These are phyloP conservation scores for Takifugu ocellatus DNA, from an alignment of 2,797 vertebrate genomes.

Conservation along the genomic window DNA sequence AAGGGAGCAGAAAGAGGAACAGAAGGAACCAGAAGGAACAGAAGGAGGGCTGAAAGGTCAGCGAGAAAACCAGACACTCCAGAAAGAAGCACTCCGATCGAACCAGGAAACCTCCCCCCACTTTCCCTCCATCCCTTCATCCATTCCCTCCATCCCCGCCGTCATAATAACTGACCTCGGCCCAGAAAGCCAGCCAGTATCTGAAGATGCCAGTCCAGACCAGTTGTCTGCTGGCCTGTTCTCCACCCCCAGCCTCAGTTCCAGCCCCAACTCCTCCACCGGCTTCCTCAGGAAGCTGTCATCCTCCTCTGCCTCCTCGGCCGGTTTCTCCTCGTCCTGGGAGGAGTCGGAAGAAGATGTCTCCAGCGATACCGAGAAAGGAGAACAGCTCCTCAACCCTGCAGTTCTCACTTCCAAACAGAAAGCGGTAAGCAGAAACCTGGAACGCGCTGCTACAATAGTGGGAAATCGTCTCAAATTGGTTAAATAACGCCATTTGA, in stretches of 20 bases:
- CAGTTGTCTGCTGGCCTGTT: conserved; percentile 18
- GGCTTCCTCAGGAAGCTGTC: conserved; percentile 87
- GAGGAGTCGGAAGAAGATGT: conserved; percentile 98
- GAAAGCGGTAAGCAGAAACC: conserved; percentile 85
- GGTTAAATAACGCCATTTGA: not conserved
- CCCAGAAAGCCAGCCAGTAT: conserved; percentile 67
- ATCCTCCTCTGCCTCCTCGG: conserved; percentile 94
- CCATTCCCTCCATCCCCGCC: conserved; percentile 75
- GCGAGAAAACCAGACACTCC: too few species aligned
- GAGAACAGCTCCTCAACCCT: conserved; percentile 80
- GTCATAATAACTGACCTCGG: conserved; percentile 93
- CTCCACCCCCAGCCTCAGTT: conserved; percentile 63
- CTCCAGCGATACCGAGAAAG: conserved; percentile 91
- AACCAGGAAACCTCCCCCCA: conserved; percentile 25
- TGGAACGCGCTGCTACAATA: not conserved
- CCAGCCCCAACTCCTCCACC: conserved; percentile 53
- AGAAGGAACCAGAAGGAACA: conserved; percentile 9
- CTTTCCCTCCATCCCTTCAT: conserved; percentile 3
- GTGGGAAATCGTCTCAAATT: too few species aligned
- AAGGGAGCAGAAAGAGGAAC: conserved; percentile 20
- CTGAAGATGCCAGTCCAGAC: conserved; percentile 38
- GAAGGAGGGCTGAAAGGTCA: conserved; percentile 7
- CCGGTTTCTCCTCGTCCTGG: conserved; percentile 96
- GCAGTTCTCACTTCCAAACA: conserved; percentile 86
- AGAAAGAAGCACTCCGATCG: too few species aligned